Base-by-base conservation (phyloP, 2,113 vertebrate genomes). In the human (Homo sapiens) region DNA sequence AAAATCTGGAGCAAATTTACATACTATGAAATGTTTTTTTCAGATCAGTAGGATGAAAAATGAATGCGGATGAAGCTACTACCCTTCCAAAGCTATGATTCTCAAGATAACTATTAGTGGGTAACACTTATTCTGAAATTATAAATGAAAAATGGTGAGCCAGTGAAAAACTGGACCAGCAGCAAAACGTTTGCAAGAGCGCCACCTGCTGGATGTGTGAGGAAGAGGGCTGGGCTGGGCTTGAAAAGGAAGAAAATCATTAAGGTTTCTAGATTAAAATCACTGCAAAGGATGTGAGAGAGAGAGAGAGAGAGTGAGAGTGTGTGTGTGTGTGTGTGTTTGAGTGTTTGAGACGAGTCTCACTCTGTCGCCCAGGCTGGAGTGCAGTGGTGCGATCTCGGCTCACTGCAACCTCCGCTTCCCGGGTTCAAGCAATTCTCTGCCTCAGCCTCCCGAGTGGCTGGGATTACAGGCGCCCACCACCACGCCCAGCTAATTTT, bases 161-260 rank as follows among this genome's bases (percentile, higher is more conserved):
- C 43, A 18, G 20, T 3, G 61, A 73, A 89, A 52, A 91, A 75
- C 35, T 16, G 25, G 80, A 55, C 16, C 5, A 59, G 38, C 17
- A n/a, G 38, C 64, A 70, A 70, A 93, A 93, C 30, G 93, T 90
- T 91, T 98, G 96, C 96, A 84, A 98, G 72, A 86, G 97, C 23
- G 98, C 98, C 98, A 98, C 96, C 98, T 99, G 93, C 97, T 96
- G 99, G 98, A 3, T 50, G 23, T 79, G 25, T 22, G 38, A 66
- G 92, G 79, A 87, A 96, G 81, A 70, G n/a, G 38, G 52, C 27
- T 70, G 35, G 48, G 30, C 57, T 55, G 30, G 66, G 57, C 30
- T 76, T 76, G 57, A 40, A 96, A 92, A 73, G 59, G 78, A 81
- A 79, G 35, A 85, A 89, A 92, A 66, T 4, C 52, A 40, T 78